A percentile compares a stretch with the other conserved stretches of the same genome.
Evolutionary conservation across 2,113 vertebrate genomes (phyloP).

Genomic region (Boulengeromyrus knoepffleri): DNA sequence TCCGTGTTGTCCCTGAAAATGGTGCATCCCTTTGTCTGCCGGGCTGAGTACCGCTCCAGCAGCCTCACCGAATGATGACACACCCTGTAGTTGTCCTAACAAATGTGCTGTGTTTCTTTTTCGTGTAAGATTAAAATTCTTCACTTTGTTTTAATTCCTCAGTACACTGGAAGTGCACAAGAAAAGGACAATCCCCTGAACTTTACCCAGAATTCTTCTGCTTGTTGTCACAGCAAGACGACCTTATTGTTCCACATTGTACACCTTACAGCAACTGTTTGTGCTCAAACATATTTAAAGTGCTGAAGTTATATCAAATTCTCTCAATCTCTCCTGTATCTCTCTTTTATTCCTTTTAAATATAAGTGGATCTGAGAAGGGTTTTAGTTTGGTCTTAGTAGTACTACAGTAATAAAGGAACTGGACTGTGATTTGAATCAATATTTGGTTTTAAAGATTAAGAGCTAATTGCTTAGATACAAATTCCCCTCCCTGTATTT

Average conservation of each 20-base stretch:
- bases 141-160: neutral
- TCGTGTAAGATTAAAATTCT: neutral
- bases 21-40: neutral
- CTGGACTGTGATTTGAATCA: neutral
- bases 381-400: neutral
- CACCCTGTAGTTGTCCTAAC: neutral
- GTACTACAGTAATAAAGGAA: neutral
- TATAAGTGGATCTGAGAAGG: neutral
- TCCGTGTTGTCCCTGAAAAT: neutral
- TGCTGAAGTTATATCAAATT: neutral
- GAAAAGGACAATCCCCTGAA: neutral
- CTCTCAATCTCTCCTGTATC: neutral
- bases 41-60: too few species aligned
- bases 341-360: neutral
- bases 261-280: neutral
- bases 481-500: neutral
- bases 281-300: neutral
- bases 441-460: neutral
- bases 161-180: neutral
- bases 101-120: neutral
- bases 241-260: neutral
- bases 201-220: neutral
- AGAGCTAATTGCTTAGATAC: neutral
- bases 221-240: neutral
- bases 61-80: neutral